Evolutionary conservation across 2,797 vertebrate species (phyloP).

Genomic region (Manis pentadactyla): DNA sequence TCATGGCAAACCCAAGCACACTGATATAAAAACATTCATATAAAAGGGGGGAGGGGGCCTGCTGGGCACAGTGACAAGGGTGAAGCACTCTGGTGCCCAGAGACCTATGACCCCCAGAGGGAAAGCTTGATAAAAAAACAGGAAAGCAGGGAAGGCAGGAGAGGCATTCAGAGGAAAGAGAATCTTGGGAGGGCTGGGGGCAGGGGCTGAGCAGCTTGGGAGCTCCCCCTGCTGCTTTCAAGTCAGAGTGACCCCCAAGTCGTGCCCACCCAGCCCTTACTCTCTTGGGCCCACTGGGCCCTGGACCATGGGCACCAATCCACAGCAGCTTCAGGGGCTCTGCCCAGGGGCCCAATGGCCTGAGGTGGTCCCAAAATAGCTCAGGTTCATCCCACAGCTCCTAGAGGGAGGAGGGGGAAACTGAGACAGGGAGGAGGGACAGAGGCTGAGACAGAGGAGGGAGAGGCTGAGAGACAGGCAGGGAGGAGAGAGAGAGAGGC

Average conservation of each 20-base stretch:
- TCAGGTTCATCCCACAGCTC: conserved; percentile 14
- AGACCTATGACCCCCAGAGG: background rate
- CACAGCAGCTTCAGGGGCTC: background rate
- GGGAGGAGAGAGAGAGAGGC: background rate
- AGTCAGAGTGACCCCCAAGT: background rate
- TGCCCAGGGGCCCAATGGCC: background rate
- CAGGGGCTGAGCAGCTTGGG: background rate
- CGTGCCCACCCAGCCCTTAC: background rate
- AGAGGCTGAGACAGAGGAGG: too few species aligned
- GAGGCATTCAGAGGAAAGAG: background rate
- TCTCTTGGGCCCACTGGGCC: background rate
- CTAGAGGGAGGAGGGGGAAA: background rate
- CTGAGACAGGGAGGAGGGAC: background rate
- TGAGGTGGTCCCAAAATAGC: background rate
- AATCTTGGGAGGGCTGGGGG: background rate
- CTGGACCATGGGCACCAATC: background rate
- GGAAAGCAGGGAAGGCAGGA: background rate
- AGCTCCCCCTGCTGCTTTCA: background rate
- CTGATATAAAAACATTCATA: conserved; percentile 76
- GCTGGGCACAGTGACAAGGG: background rate
- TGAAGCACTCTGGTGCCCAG: background rate
- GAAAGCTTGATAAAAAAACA: conserved; percentile 53
- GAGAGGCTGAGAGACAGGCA: background rate
- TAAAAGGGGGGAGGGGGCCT: conserved; percentile 62
- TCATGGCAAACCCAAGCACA: conserved; percentile 79